Percentiles rank a stretch among this genome's conserved stretches.
Conservation (phyloP, 2,888 invertebrate species). For the Dendrolimus houi region DNA sequence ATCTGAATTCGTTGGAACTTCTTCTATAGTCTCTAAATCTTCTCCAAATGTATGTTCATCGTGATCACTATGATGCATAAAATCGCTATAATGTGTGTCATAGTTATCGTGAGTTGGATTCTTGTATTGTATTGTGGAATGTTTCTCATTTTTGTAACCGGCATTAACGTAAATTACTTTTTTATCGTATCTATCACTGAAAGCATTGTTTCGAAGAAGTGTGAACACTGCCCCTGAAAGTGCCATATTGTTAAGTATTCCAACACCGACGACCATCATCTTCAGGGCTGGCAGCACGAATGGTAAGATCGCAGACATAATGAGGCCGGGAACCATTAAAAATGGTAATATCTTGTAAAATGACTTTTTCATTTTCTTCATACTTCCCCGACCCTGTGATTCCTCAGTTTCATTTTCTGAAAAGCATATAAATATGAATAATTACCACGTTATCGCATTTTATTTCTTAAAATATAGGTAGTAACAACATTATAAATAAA, state of each 20-base stretch:
- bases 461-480: neutral
- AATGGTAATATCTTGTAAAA: constrained; percentile 68
- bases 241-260: constrained; percentile 81
- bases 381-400: constrained; percentile 32
- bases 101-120: constrained; percentile 12
- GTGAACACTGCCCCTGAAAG: constrained; percentile 78
- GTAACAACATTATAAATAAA: no score
- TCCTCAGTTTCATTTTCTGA: constrained; percentile 29
- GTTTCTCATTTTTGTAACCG: constrained; percentile 70
- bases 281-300: constrained; percentile 81
- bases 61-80: neutral
- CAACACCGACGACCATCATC: constrained; percentile 78
- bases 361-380: constrained; percentile 50
- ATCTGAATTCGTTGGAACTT: constrained; percentile 19
- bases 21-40: constrained; percentile 21
- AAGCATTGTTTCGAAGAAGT: constrained; percentile 75
- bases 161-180: constrained; percentile 76
- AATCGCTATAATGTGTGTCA: constrained; percentile 7
- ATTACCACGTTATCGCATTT: neutral
- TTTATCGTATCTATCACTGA: constrained; percentile 68
- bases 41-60: constrained; percentile 14
- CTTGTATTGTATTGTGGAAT: constrained; percentile 13
- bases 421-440: constrained; percentile 13
- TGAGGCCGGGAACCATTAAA: constrained; percentile 77
- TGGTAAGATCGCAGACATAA: constrained; percentile 81